Evolutionary conservation across 2,797 vertebrate species (phyloP).

Genomic region (Acanthopagrus latus): DNA sequence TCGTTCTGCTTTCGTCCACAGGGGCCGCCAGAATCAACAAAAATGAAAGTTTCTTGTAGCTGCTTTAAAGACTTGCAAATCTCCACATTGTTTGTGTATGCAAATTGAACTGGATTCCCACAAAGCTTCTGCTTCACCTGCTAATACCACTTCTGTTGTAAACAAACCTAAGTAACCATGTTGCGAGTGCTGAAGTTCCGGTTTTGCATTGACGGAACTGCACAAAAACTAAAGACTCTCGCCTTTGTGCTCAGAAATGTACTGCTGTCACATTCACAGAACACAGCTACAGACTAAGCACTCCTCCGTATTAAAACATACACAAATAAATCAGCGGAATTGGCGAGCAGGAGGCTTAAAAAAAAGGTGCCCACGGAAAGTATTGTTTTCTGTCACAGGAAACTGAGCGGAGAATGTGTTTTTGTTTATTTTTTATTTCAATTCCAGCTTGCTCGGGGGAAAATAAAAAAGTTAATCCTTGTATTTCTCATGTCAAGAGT

Average conservation of each 20-base stretch:
- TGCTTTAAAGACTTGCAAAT: neutral
- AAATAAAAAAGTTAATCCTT: constrained; percentile 61
- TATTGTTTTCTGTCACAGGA: constrained; percentile 49
- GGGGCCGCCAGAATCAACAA: too few species aligned
- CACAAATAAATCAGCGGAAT: constrained; percentile 40
- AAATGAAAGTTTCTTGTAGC: too few species aligned
- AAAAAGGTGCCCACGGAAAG: constrained; percentile 23
- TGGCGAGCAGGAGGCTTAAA: constrained; percentile 32
- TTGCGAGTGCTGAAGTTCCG: constrained; percentile 16
- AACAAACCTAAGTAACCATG: constrained; percentile 43
- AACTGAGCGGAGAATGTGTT: constrained; percentile 42
- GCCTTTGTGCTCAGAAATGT: neutral
- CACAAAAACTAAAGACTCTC: constrained; percentile 22
- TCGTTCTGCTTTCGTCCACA: too few species aligned
- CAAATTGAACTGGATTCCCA: neutral
- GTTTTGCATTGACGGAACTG: constrained; percentile 22
- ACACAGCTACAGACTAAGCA: constrained; percentile 31
- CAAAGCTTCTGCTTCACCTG: neutral
- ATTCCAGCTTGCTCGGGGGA: constrained; percentile 32
- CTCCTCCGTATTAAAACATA: constrained; percentile 23
- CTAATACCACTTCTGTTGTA: constrained; percentile 12
- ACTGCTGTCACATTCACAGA: constrained; percentile 12
- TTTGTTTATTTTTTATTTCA: constrained; percentile 54
- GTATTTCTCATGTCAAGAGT: constrained; percentile 71
- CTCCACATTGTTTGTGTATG: constrained; percentile 7